phyloP scores from a whole-genome alignment of 2,888 invertebrate species.

The Synanthedon tipuliformis region DNA sequence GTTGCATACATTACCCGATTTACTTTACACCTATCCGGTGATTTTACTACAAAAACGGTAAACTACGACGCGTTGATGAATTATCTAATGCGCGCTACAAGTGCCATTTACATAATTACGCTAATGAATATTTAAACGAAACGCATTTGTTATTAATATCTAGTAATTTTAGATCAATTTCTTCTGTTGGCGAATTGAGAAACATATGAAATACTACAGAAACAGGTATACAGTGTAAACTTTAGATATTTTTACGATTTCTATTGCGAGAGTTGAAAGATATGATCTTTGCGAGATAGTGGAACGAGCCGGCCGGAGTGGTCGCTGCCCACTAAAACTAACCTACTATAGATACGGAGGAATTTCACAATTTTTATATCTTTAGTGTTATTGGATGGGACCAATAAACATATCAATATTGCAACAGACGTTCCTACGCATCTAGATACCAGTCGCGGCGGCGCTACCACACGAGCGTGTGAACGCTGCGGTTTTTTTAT shows the following conservation, averaged over 20 bases:
- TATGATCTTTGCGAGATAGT: neutral
- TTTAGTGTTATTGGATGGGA: conserved; percentile 27
- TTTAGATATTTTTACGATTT: neutral
- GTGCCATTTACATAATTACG: neutral
- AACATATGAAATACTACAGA: too few species aligned
- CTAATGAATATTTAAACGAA: neutral
- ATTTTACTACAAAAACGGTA: conserved; percentile 19
- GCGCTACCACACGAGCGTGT: neutral
- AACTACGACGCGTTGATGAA: conserved; percentile 14
- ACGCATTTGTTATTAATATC: neutral
- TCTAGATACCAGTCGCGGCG: conserved; percentile 23
- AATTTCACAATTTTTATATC: conserved; percentile 30
- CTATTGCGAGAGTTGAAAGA: neutral
- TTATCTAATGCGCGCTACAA: neutral
- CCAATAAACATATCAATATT: conserved; percentile 42
- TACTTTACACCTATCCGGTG: conserved; percentile 25
- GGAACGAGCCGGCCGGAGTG: neutral
- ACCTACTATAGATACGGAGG: conserved; percentile 7
- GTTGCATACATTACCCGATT: conserved; percentile 19
- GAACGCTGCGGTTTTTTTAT: neutral
- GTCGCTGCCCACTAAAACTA: neutral
- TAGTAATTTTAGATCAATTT: neutral
- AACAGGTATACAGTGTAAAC: too few species aligned
- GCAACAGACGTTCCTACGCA: conserved; percentile 46
- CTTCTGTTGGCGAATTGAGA: too few species aligned